Evolutionary conservation across 2,888 invertebrate genomes (phyloP), one percentile per base, ranked within the genome.

Genomic region (Carabus problematicus): DNA sequence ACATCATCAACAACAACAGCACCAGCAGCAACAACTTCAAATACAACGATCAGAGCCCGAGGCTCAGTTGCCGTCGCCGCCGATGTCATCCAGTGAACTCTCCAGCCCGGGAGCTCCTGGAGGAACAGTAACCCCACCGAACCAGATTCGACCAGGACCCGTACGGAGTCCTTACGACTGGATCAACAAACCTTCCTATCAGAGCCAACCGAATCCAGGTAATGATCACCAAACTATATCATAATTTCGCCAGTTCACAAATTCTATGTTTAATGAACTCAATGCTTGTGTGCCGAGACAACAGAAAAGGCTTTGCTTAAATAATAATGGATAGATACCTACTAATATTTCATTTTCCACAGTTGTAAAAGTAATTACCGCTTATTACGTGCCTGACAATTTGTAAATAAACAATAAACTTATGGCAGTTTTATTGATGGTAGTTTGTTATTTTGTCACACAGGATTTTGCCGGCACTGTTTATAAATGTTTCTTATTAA

Each of bases 121-220:
- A 75, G 75, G 79, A 70, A 72, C 80, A 73, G 74, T 80, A 71
- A 77, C 82, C 73, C 77, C 83, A 64, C 76, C 79, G 71, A 77
- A 79, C 70, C 73, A 75, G 49, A 82, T 86, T 76, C 85, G 90
- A 76, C 90, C 93, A 54, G 86, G 89, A 45, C 91, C 91, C 39
- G 88, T 89, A 16, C 87, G 93, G 52, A 92, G 92, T 73, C 93
- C 94, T 0, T 95, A 89, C 80, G 94, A 94, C 76, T 96, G 95
- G 95, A 95, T 96, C 90, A 95, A 93, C 82, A 94, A 93, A 80
- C 91, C 92, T 0, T 89, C 92, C 62, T 94, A 94, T 81, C 92
- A 93, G 77, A 89, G 87, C 72, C 93, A 93, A 78, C 92, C 92
- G 1, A 93, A 91, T 82, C 93, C 94, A 83, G 94, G 94, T 94